Conservation (phyloP, 2,797 vertebrate genomes). For the Enteromius treurensis region DNA sequence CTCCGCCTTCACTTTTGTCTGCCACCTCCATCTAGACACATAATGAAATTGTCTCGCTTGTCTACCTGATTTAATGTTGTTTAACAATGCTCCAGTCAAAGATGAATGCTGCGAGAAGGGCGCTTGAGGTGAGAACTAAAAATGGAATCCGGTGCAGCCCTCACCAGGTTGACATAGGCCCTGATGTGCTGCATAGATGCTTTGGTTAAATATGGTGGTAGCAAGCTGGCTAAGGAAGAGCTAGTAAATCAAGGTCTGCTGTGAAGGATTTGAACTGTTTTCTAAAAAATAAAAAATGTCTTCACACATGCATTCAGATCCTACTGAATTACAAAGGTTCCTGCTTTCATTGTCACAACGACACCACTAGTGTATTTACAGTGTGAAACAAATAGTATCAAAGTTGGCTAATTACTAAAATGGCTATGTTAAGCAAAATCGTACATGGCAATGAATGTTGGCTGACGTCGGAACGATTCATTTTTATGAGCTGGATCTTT, state of each 20-base stretch:
- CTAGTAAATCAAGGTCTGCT: neutral
- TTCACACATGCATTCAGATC: neutral
- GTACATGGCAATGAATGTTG: neutral
- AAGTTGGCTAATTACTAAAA: neutral
- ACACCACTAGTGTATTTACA: neutral
- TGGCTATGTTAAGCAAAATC: neutral
- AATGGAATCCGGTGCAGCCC: constrained; percentile 44
- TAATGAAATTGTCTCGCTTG: constrained; percentile 67
- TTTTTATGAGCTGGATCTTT: neutral
- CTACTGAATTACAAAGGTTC: neutral
- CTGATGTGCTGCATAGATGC: constrained; percentile 33
- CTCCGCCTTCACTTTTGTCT: constrained; percentile 59
- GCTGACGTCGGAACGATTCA: neutral
- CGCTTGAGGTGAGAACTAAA: constrained; percentile 59
- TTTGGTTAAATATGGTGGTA: constrained; percentile 13
- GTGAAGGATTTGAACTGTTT: neutral
- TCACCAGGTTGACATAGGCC: constrained; percentile 35
- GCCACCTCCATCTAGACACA: constrained; percentile 63
- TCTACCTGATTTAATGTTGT: constrained; percentile 69
- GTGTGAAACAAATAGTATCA: neutral
- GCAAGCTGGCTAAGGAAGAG: neutral
- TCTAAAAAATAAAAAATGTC: neutral
- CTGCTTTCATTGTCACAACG: neutral
- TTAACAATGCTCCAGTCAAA: constrained; percentile 59
- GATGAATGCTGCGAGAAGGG: constrained; percentile 51